phyloP scores from a whole-genome alignment of 1,140 invertebrate species.

The Tetraneura akinire region DNA sequence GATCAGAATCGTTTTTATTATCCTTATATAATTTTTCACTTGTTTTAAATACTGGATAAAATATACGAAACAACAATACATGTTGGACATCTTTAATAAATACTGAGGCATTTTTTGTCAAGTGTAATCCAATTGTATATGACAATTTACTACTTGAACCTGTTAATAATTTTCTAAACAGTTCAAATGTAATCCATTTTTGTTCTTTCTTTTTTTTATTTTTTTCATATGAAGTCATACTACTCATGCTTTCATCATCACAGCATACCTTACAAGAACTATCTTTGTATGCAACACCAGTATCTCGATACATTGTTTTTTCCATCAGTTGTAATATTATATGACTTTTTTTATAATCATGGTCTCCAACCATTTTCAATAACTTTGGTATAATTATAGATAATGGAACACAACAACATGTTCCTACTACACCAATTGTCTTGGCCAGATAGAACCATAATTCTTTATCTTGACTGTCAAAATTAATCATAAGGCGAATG shows the following conservation, averaged over 20 bases:
- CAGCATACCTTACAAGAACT: conserved; percentile 43
- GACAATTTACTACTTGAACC: conserved; percentile 64
- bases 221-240: conserved; percentile 33
- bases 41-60: conserved; percentile 63
- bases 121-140: conserved; percentile 64
- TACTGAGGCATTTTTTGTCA: conserved; percentile 64
- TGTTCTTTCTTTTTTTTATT: conserved; percentile 51
- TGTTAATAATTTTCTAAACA: conserved; percentile 64
- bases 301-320: conserved; percentile 63
- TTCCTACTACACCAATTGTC: conserved; percentile 64
- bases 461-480: conserved; percentile 59
- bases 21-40: conserved; percentile 62
- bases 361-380: conserved; percentile 59
- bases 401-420: conserved; percentile 68
- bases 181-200: conserved; percentile 58
- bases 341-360: conserved; percentile 56
- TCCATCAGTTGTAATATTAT: conserved; percentile 62
- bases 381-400: conserved; percentile 59
- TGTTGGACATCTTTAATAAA: conserved; percentile 63
- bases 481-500: conserved; percentile 62
- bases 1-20: conserved; percentile 60
- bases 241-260: conserved; percentile 31
- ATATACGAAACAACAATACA: conserved; percentile 61
- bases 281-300: conserved; percentile 50
- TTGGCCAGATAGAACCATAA: conserved; percentile 63